Evolutionary conservation across 2,888 invertebrate species (phyloP).

Genomic region (Cataglyphis livida): DNA sequence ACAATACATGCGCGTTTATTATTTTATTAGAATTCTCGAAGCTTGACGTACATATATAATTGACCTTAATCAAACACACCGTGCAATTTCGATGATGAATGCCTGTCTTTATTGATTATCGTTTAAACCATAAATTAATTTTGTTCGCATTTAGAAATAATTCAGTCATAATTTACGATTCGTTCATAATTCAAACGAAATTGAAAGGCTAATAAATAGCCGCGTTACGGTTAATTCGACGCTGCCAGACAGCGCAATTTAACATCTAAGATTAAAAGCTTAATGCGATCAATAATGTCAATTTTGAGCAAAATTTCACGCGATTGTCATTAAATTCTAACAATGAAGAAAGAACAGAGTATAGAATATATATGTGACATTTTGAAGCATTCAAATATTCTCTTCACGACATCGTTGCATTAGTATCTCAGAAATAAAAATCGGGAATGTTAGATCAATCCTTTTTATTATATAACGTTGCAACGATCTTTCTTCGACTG

Average conservation of each 20-base stretch:
- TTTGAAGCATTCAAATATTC: not conserved
- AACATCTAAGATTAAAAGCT: not conserved
- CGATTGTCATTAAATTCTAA: not conserved
- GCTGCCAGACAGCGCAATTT: not conserved
- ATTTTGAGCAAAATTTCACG: not conserved
- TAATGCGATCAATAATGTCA: not conserved
- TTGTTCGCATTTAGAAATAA: not conserved
- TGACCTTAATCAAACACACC: constrained; percentile 20
- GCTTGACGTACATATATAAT: not conserved
- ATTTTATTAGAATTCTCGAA: constrained; percentile 20
- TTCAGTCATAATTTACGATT: not conserved
- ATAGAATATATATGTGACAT: not conserved
- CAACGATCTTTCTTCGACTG: constrained; percentile 54
- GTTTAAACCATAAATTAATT: constrained; percentile 22
- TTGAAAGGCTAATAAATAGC: constrained; percentile 11
- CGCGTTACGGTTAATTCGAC: not conserved
- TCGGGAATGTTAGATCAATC: constrained; percentile 15
- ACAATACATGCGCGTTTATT: not conserved
- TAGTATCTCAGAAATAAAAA: not conserved
- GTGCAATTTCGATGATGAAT: constrained; percentile 17
- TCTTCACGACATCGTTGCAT: not conserved
- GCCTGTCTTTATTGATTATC: constrained; percentile 5
- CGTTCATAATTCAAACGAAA: constrained; percentile 5
- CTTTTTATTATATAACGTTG: constrained; percentile 56
- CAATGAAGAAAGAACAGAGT: not conserved